Conservation (phyloP, 1,140 invertebrate species). For the Zaprionus tsacasi region DNA sequence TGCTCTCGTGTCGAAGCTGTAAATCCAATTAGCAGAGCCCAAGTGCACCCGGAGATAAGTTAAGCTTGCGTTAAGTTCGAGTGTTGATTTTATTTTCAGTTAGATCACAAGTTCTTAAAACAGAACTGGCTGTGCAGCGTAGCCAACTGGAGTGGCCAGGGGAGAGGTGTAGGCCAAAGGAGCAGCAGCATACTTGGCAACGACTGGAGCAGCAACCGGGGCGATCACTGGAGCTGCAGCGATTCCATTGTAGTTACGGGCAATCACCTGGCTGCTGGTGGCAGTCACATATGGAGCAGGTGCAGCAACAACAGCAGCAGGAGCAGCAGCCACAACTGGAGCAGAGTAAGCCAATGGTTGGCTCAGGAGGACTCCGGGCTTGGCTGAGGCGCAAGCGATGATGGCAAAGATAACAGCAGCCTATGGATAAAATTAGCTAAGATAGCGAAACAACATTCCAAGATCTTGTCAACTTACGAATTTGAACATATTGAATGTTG, state of each 20-base stretch:
- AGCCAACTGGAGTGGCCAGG: conserved; percentile 7
- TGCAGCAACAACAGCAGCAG: conserved; percentile 64
- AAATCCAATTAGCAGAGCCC: conserved; percentile 34
- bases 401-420: conserved; percentile 77
- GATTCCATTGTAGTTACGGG: conserved; percentile 84
- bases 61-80: conserved; percentile 17
- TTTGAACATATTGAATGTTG: conserved; percentile 67
- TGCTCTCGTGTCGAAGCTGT: conserved; percentile 8
- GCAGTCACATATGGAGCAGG: conserved; percentile 82
- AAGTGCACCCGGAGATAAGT: conserved; percentile 22
- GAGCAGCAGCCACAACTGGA: conserved; percentile 67
- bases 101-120: conserved; percentile 12
- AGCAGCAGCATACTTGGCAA: conserved; percentile 33
- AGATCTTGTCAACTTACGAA: conserved; percentile 37
- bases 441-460: background rate
- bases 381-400: conserved; percentile 68
- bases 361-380: conserved; percentile 63
- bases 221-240: conserved; percentile 65
- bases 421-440: conserved; percentile 25
- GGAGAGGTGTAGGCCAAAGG: conserved; percentile 20
- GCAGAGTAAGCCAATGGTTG: conserved; percentile 55
- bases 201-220: conserved; percentile 61
- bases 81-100: conserved; percentile 33
- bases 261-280: conserved; percentile 84
- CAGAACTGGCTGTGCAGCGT: conserved; percentile 25